These are phyloP conservation scores for Eristalis pertinax DNA, from an alignment of 2,888 invertebrate species.

Conservation along the genomic window DNA sequence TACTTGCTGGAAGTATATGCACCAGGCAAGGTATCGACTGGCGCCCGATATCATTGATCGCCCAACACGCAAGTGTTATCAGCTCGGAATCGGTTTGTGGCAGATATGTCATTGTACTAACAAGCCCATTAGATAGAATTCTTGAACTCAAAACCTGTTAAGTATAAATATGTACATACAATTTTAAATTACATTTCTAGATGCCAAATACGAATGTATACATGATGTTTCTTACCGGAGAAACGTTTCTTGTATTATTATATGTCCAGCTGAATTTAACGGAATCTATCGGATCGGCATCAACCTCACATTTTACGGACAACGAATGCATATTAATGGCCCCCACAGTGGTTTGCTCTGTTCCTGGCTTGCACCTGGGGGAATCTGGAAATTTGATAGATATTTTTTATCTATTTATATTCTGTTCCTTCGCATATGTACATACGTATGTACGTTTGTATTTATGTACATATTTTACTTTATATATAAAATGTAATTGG, in stretches of 20 bases:
- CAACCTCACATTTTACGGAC: slow-evolving; percentile 90
- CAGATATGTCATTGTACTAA: slow-evolving; percentile 85
- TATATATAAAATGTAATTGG: too few relatives aligned
- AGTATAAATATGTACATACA: slow-evolving; percentile 23
- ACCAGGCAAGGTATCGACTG: slow-evolving; percentile 91
- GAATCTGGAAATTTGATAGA: slow-evolving; percentile 83
- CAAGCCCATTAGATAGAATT: slow-evolving; percentile 82
- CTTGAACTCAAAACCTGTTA: slow-evolving; percentile 82
- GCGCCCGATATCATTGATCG: slow-evolving; percentile 90
- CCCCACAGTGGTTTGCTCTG: slow-evolving; percentile 87
- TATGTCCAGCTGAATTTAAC: slow-evolving; percentile 92
- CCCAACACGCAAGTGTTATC: slow-evolving; percentile 94
- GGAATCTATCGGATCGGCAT: slow-evolving; percentile 88
- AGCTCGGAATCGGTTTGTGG: slow-evolving; percentile 85
- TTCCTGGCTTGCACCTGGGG: slow-evolving; percentile 89
- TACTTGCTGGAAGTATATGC: slow-evolving; percentile 91
- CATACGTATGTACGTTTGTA: too few relatives aligned
- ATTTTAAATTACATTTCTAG: neutral
- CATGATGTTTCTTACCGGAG: slow-evolving; percentile 84
- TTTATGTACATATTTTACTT: too few relatives aligned
- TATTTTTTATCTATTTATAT: neutral
- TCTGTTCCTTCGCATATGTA: neutral
- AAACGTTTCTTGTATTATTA: slow-evolving; percentile 89
- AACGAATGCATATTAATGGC: slow-evolving; percentile 88
- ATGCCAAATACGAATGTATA: neutral